Evolutionary conservation across 1,140 invertebrate genomes (phyloP).

Genomic region (Habropoda laboriosa): DNA sequence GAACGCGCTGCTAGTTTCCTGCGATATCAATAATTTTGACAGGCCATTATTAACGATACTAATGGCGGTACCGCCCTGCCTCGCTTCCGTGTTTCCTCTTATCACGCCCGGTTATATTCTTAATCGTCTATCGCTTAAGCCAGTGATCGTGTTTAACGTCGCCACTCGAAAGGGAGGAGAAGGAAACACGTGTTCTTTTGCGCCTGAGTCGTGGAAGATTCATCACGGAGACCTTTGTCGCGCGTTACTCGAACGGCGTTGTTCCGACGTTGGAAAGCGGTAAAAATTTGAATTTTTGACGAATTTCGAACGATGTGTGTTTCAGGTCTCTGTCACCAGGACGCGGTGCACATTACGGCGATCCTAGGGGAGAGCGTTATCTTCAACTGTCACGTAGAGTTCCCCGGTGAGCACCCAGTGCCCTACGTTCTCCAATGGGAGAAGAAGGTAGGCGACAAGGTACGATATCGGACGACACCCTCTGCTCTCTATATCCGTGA

Average conservation of each 20-base stretch:
- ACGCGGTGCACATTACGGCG: conserved; percentile 97
- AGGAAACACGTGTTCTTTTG: not conserved
- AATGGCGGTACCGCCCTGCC: not conserved
- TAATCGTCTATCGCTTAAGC: not conserved
- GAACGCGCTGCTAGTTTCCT: not conserved
- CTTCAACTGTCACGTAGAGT: conserved; percentile 98
- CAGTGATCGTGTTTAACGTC: not conserved
- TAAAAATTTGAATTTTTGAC: too few relatives aligned
- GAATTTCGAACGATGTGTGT: conserved; percentile 62
- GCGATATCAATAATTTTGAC: conserved; percentile 43
- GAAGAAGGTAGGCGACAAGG: conserved; percentile 98
- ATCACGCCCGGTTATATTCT: not conserved
- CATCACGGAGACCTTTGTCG: conserved; percentile 49
- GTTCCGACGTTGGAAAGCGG: too few relatives aligned
- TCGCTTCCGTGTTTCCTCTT: too few relatives aligned
- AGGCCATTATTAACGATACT: conserved; percentile 6
- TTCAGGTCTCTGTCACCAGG: conserved; percentile 87
- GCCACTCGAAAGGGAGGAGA: too few relatives aligned
- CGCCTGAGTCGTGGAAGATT: conserved; percentile 15
- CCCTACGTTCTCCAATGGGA: conserved; percentile 99
- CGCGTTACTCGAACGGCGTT: conserved; percentile 51
- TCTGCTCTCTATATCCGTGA: conserved; percentile 83
- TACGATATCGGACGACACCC: conserved; percentile 90
- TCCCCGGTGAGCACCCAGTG: conserved; percentile 95
- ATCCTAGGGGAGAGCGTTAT: conserved; percentile 97